Percentiles rank a stretch among this genome's conserved stretches.
Conservation (phyloP, 30 jellyfish, hydroid and myxozoan genomes). For the Calvadosia cruxmelitensis region DNA sequence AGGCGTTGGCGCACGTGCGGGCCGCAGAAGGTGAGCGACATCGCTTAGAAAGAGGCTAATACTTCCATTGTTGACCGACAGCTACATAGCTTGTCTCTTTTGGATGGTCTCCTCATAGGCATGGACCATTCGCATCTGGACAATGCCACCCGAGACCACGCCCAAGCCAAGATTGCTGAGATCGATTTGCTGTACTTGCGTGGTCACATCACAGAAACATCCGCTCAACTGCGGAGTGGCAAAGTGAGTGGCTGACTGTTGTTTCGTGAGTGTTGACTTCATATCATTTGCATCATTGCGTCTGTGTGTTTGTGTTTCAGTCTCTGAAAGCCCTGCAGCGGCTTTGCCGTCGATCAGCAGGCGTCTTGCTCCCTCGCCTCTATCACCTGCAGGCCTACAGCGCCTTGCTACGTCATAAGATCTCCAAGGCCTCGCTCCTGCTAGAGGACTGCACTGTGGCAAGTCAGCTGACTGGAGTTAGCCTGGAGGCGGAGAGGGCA, state of each 20-base stretch:
- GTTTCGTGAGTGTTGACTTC: background rate
- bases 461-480: conserved; percentile 42
- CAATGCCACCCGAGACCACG: too few relatives aligned
- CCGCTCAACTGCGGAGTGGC: background rate
- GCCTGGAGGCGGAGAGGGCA: conserved; percentile 64
- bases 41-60: too few relatives aligned
- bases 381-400: conserved; percentile 70
- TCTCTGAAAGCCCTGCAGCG: background rate
- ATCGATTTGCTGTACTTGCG: background rate
- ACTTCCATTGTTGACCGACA: too few relatives aligned
- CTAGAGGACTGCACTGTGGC: conserved; percentile 74
- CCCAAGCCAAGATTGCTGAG: background rate
- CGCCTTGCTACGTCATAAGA: conserved; percentile 42
- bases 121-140: too few relatives aligned
- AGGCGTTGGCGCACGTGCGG: background rate
- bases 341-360: conserved; percentile 6
- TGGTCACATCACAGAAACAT: background rate
- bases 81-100: too few relatives aligned
- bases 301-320: background rate
- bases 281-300: too few relatives aligned
- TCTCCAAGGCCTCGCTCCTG: conserved; percentile 41
- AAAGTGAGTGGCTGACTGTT: background rate
- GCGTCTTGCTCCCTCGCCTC: conserved; percentile 42
- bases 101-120: too few relatives aligned
- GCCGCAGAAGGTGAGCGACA: background rate